Evolutionary conservation across 2,797 vertebrate species (phyloP).

Genomic region (Hypotaenidia okinawae): DNA sequence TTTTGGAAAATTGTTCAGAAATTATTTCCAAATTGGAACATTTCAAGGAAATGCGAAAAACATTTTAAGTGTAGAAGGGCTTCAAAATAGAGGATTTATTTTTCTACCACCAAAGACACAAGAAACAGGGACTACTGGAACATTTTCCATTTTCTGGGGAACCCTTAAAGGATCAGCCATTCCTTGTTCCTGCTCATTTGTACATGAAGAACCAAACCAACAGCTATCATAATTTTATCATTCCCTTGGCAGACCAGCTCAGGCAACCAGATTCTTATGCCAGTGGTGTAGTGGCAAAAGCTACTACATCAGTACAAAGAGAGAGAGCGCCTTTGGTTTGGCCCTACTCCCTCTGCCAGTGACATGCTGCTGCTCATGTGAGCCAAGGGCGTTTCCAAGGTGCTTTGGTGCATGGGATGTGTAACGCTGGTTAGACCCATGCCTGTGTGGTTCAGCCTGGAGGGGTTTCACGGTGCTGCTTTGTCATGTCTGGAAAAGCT

Average conservation of each 20-base stretch:
- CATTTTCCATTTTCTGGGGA: neutral
- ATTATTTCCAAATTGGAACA: neutral
- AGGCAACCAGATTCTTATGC: neutral
- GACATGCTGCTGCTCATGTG: neutral
- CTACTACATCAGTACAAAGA: neutral
- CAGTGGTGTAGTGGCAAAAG: neutral
- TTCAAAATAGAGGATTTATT: neutral
- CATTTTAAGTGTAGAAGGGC: neutral
- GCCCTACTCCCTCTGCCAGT: neutral
- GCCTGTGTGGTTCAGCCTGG: neutral
- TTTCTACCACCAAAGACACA: neutral
- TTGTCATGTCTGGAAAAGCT: neutral
- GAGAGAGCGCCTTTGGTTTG: neutral
- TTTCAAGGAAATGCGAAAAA: conserved; percentile 19
- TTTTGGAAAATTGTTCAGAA: neutral
- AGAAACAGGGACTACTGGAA: neutral
- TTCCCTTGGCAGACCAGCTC: neutral
- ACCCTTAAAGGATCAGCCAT: neutral
- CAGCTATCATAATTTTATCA: neutral
- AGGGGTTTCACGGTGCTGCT: neutral
- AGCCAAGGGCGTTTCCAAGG: neutral
- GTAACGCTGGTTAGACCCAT: fast-evolving
- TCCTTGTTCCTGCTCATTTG: neutral
- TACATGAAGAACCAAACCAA: neutral
- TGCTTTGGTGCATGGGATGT: neutral